phyloP scores from a whole-genome alignment of 2,888 invertebrate species.

The Arge pagana region DNA sequence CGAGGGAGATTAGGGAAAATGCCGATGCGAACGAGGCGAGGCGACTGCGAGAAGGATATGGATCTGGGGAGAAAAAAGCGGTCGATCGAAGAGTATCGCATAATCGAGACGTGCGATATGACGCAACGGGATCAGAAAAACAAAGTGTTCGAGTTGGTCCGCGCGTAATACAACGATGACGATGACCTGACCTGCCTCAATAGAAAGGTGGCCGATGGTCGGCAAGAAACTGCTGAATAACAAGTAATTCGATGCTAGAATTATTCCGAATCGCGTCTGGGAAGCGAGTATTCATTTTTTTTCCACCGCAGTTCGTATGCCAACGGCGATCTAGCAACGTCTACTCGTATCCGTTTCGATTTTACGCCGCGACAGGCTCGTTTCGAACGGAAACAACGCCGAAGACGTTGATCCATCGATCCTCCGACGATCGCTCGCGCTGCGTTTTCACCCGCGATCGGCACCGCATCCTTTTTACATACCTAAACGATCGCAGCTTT shows the following conservation, averaged over 20 bases:
- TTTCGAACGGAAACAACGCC: no score
- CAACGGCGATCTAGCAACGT: no score
- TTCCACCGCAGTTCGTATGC: no score
- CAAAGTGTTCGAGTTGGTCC: conserved; percentile 1
- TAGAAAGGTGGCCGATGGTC: conserved; percentile 35
- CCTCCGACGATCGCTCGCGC: no score
- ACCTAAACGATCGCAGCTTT: conserved; percentile 6
- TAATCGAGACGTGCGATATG: neutral
- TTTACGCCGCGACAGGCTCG: no score
- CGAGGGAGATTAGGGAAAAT: neutral
- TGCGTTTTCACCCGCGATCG: no score
- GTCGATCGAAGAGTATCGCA: neutral
- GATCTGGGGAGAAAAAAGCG: neutral
- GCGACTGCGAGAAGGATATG: neutral
- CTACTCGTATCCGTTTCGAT: no score
- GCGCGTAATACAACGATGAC: neutral
- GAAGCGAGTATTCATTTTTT: no score
- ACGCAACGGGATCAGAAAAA: neutral
- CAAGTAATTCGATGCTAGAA: conserved; percentile 41
- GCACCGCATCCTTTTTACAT: no score
- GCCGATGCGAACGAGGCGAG: neutral
- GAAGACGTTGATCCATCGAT: no score
- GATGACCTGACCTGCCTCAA: conserved; percentile 54
- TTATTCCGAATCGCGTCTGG: conserved; percentile 11
- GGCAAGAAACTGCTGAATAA: conserved; percentile 42